These are phyloP conservation scores for Anniella stebbinsi DNA, from an alignment of 2,797 vertebrate species.

Conservation along the genomic window DNA sequence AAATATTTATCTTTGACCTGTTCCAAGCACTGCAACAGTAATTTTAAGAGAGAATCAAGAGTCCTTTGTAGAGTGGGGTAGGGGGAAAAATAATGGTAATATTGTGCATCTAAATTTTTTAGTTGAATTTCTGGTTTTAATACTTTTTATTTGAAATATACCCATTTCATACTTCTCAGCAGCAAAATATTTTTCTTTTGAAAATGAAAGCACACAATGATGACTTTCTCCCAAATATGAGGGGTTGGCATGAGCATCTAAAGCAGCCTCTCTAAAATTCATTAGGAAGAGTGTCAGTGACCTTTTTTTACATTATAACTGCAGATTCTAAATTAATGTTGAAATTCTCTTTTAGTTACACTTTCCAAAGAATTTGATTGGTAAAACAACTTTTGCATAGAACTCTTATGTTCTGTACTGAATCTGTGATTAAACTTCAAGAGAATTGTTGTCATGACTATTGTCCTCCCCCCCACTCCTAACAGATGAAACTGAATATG, in stretches of 20 bases:
- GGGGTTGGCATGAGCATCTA: not conserved
- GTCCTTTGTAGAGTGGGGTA: not conserved
- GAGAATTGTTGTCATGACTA: not conserved
- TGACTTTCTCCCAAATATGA: not conserved
- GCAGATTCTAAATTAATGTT: not conserved
- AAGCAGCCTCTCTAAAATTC: not conserved
- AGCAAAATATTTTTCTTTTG: not conserved
- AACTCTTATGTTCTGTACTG: not conserved
- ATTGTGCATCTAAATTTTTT: not conserved
- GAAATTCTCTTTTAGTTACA: not conserved
- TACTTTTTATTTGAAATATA: not conserved
- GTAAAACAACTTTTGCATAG: not conserved
- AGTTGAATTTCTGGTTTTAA: not conserved
- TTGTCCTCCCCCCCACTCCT: constrained; percentile 13
- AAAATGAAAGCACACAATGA: not conserved
- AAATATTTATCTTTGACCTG: not conserved
- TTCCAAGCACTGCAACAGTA: not conserved
- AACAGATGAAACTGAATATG: constrained; percentile 97
- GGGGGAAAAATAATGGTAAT: not conserved
- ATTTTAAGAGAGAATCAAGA: not conserved
- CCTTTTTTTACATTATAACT: not conserved
- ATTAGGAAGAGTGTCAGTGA: not conserved
- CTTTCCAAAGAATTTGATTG: not conserved
- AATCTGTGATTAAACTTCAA: not conserved
- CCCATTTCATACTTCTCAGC: not conserved